Evolutionary conservation across 2,113 vertebrate species (phyloP), one percentile per base, ranked within the genome.

Genomic region (Onychostoma macrolepis): DNA sequence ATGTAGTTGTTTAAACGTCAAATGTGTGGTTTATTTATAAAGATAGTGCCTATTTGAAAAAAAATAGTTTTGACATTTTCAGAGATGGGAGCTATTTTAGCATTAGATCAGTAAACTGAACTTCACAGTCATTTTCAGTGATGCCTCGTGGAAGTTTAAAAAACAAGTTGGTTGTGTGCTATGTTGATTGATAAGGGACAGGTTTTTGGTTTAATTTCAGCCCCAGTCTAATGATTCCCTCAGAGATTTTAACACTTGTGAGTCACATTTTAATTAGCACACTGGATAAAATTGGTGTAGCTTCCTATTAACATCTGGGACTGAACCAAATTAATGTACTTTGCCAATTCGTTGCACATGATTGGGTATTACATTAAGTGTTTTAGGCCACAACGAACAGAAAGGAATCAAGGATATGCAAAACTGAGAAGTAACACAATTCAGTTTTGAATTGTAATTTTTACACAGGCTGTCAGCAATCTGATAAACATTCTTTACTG

Each of bases 221-320:
- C 71, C 6, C 21, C 28, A 12, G 33, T 75, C 11, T 75, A 75
- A 84, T 77, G 24, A 81, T 7, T 76, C 83, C 65, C 76, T 74
- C n/a, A n/a, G 77, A 80, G 78, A 77, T 81, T 85, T 61, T 71
- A 76, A 26, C 33, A 11, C 33, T 41, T 81, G 26, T 19, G 26
- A 81, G 65, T 53, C 41, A n/a, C 77, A 79, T 81, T 85, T 88
- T 82, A 88, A 88, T 85, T 75, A 85, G 79, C 78, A 45, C 45
- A 38, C n/a, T 61, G 78, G 48, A 80, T 74, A 30, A 48, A 56
- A 28, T 41, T 67, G 56, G 69, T 85, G 56, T 81, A 85, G 81
- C 72, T 82, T 78, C 69, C 30, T 80, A 82, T 85, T 85, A 88
- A 82, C 83, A 81, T 84, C 76, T 50, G 76, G 21, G 77, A n/a